These are phyloP conservation scores for Camarhynchus parvulus DNA, from an alignment of 2,113 vertebrate genomes.

Conservation along the genomic window DNA sequence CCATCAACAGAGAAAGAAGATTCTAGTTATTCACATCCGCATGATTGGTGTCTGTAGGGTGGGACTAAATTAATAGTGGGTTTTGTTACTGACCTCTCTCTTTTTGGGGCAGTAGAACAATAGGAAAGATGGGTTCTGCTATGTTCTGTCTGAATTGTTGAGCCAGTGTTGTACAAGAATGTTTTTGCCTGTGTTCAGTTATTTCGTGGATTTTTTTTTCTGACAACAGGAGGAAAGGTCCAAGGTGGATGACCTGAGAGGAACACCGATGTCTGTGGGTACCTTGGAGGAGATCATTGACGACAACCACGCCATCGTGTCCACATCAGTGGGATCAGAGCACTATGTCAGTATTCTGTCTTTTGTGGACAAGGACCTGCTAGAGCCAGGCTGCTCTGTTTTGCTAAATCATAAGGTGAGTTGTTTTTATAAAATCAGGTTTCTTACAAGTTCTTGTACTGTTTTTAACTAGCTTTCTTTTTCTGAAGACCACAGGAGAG, in stretches of 20 bases:
- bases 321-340: constrained; percentile 96
- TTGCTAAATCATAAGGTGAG: constrained; percentile 96
- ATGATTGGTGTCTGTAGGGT: rapidly evolving
- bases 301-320: constrained; percentile 97
- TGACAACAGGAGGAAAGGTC: constrained; percentile 91
- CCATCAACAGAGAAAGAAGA: neutral
- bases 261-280: constrained; percentile 97
- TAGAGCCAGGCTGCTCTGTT: constrained; percentile 97
- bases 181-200: neutral
- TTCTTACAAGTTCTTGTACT: neutral
- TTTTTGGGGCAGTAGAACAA: neutral
- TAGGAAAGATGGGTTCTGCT: neutral
- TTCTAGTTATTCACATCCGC: neutral
- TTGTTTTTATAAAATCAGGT: neutral
- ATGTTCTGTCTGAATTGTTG: neutral
- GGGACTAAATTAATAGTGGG: neutral
- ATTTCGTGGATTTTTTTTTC: neutral
- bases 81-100: neutral
- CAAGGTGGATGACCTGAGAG: constrained; percentile 95
- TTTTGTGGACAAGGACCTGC: constrained; percentile 96
- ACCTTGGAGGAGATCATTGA: constrained; percentile 98
- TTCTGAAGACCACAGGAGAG: neutral
- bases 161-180: neutral
- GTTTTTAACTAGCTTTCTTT: neutral
- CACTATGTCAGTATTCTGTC: constrained; percentile 98